Evolutionary conservation across 1,140 invertebrate genomes (phyloP).

Genomic region (Cotesia glomerata): DNA sequence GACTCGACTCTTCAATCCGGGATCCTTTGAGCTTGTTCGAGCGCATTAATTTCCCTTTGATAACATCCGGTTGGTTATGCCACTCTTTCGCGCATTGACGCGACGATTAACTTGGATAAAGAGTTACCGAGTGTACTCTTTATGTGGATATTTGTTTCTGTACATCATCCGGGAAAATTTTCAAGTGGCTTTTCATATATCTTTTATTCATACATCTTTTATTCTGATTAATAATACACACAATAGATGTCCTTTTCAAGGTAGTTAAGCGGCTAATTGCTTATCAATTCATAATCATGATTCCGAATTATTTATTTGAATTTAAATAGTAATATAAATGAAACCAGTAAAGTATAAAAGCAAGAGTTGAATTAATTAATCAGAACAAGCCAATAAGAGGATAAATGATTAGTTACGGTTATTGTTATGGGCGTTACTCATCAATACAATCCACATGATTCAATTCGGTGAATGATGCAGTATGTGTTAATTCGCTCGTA

Average conservation of each 20-base stretch:
- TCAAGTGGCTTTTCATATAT: not conserved
- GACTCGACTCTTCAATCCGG: not conserved
- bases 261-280: too few relatives aligned
- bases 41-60: constrained; percentile 6
- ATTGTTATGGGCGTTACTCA: not conserved
- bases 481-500: constrained; percentile 8
- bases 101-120: constrained; percentile 12
- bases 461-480: not conserved
- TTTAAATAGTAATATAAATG: too few relatives aligned
- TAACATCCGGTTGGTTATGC: not conserved
- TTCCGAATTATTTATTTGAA: too few relatives aligned
- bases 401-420: not conserved
- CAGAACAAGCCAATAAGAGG: too few relatives aligned
- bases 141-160: not conserved
- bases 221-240: too few relatives aligned
- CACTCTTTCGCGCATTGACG: constrained; percentile 1
- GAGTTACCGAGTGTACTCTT: not conserved
- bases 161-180: not conserved
- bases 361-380: too few relatives aligned
- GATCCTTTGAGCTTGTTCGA: constrained; percentile 8
- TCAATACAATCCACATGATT: not conserved
- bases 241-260: too few relatives aligned
- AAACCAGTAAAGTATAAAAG: too few relatives aligned
- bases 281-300: too few relatives aligned
- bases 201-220: not conserved